Conservation (phyloP, 2,888 invertebrate species). For the Melinaea marsaeus region DNA sequence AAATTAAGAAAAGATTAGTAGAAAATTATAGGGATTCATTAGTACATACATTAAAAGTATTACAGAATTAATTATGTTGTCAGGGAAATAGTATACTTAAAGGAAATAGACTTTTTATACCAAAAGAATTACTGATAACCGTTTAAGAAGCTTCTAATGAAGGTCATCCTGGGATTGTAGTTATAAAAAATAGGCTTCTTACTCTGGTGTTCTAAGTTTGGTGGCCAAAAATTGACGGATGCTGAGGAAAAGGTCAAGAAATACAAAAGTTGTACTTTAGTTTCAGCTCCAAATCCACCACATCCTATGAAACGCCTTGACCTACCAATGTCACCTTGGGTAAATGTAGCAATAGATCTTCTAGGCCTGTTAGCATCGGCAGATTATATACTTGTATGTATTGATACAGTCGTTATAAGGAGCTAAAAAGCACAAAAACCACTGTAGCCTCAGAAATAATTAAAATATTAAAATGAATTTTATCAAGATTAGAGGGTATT, state of each 20-base stretch:
- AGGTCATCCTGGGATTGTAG: conserved; percentile 31
- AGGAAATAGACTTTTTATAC: conserved; percentile 31
- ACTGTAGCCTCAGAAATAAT: too few species aligned
- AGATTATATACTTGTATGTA: too few species aligned
- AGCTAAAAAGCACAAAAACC: too few species aligned
- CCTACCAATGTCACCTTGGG: background rate
- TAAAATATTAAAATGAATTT: too few species aligned
- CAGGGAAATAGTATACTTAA: conserved; percentile 24
- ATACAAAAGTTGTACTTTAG: too few species aligned
- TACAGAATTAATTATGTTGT: conserved; percentile 17
- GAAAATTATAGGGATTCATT: conserved; percentile 19
- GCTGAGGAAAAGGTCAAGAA: too few species aligned
- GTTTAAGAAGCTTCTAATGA: conserved; percentile 34
- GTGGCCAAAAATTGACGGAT: too few species aligned
- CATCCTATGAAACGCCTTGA: too few species aligned
- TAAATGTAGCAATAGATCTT: conserved; percentile 36
- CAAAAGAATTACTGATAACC: conserved; percentile 17
- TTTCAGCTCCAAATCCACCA: too few species aligned
- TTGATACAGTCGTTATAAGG: too few species aligned
- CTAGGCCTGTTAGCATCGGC: conserved; percentile 28
- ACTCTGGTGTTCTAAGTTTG: too few species aligned
- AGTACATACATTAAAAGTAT: conserved; percentile 18
- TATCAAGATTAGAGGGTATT: too few species aligned
- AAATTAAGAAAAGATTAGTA: conserved; percentile 23
- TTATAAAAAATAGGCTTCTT: conserved; percentile 3